A percentile compares a stretch with the other conserved stretches of the same genome.
phyloP scores from a whole-genome alignment of 2,888 invertebrate species.

The Rambutsinella grinnellia region DNA sequence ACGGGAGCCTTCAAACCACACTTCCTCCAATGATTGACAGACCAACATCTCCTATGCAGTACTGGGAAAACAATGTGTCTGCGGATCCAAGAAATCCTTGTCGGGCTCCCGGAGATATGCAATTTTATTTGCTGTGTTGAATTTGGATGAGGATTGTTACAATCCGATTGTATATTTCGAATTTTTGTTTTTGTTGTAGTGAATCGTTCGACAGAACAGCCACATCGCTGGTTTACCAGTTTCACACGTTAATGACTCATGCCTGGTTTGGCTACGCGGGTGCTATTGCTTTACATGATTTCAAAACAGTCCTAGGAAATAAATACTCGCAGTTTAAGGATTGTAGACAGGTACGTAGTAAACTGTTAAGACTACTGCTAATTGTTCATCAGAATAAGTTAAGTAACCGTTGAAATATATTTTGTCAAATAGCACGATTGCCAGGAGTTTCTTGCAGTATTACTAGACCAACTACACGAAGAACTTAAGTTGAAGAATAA shows the following conservation, averaged over 20 bases:
- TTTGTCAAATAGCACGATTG: constrained; percentile 75
- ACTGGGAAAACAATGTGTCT: background rate
- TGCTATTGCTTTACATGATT: constrained; percentile 68
- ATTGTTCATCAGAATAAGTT: background rate
- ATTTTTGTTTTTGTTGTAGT: constrained; percentile 9
- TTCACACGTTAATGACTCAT: constrained; percentile 58
- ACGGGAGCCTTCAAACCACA: constrained; percentile 35
- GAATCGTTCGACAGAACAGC: constrained; percentile 15
- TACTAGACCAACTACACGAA: constrained; percentile 76
- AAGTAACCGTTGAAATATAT: background rate
- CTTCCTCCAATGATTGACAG: constrained; percentile 21
- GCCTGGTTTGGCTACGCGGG: constrained; percentile 60
- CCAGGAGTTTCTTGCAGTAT: constrained; percentile 76
- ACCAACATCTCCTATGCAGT: constrained; percentile 36
- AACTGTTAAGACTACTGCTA: background rate
- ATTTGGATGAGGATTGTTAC: background rate
- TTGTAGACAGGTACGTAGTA: constrained; percentile 73
- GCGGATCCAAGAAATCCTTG: background rate
- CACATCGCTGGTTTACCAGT: constrained; percentile 50
- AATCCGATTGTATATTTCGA: constrained; percentile 72
- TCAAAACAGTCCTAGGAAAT: constrained; percentile 74
- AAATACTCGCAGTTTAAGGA: constrained; percentile 76
- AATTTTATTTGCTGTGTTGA: too few relatives aligned
- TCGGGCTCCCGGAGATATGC: constrained; percentile 61
- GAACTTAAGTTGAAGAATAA: constrained; percentile 71